Evolutionary conservation across 2,888 invertebrate genomes (phyloP).

Genomic region (Pandemis cinnamomeana): DNA sequence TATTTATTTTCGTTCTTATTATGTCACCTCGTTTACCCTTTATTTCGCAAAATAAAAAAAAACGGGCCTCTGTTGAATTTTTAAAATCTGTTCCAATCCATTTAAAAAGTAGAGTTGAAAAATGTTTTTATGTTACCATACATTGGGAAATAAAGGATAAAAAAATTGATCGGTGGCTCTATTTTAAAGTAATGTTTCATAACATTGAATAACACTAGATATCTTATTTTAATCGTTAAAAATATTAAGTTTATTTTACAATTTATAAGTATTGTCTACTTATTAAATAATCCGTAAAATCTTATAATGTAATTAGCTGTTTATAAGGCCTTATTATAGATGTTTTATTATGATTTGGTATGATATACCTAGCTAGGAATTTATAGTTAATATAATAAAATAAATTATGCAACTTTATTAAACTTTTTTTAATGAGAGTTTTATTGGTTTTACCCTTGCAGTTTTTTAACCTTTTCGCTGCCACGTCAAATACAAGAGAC

Average conservation of each 20-base stretch:
- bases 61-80: too few species aligned
- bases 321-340: constrained; percentile 55
- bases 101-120: too few species aligned
- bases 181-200: not conserved
- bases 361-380: constrained; percentile 55
- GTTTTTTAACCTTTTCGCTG: too few species aligned
- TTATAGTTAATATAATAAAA: constrained; percentile 50
- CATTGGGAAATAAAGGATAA: too few species aligned
- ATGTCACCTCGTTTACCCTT: not conserved
- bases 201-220: not conserved
- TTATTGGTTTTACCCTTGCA: not conserved
- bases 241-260: constrained; percentile 33
- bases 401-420: constrained; percentile 41
- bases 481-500: too few species aligned
- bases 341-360: constrained; percentile 44
- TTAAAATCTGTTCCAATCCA: too few species aligned
- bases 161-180: not conserved
- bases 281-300: constrained; percentile 22
- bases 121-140: too few species aligned
- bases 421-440: constrained; percentile 22
- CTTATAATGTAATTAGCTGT: constrained; percentile 44
- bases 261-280: constrained; percentile 36
- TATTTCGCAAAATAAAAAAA: too few species aligned
- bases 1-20: constrained; percentile 5
- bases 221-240: not conserved